Percentiles rank a stretch among this genome's conserved stretches.
Evolutionary conservation across 2,113 vertebrate species (phyloP).

Genomic region (Engystomops pustulosus): DNA sequence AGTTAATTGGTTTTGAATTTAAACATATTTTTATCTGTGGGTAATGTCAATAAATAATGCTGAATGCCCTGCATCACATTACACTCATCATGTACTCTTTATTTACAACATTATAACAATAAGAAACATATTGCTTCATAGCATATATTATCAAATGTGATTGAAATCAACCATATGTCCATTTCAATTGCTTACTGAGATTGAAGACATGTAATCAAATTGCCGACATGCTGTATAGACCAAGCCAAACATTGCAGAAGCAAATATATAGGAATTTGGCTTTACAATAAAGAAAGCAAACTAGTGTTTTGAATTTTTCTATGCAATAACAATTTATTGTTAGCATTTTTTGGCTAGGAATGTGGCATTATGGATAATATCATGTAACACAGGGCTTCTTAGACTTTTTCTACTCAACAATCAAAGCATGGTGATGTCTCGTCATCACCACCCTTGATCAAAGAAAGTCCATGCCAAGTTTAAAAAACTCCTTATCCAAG

Average conservation of each 20-base stretch:
- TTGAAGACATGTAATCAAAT: constrained; percentile 3
- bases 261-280: constrained; percentile 29
- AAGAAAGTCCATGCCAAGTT: no score
- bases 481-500: no score
- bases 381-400: not conserved
- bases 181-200: not conserved
- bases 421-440: no score
- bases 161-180: not conserved
- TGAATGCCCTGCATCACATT: not conserved
- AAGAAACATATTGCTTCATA: not conserved
- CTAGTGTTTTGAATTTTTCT: not conserved
- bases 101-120: not conserved
- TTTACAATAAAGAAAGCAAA: constrained; percentile 6
- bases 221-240: not conserved
- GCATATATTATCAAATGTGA: not conserved
- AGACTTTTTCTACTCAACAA: no score
- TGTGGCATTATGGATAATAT: not conserved
- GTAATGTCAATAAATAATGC: not conserved
- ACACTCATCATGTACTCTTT: not conserved
- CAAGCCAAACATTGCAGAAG: constrained; percentile 12
- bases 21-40: not conserved
- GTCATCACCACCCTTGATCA: no score
- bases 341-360: not conserved
- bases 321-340: not conserved
- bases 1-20: not conserved